Evolutionary conservation across 1,140 invertebrate species (phyloP).

Genomic region (Calephelis virginiensis): DNA sequence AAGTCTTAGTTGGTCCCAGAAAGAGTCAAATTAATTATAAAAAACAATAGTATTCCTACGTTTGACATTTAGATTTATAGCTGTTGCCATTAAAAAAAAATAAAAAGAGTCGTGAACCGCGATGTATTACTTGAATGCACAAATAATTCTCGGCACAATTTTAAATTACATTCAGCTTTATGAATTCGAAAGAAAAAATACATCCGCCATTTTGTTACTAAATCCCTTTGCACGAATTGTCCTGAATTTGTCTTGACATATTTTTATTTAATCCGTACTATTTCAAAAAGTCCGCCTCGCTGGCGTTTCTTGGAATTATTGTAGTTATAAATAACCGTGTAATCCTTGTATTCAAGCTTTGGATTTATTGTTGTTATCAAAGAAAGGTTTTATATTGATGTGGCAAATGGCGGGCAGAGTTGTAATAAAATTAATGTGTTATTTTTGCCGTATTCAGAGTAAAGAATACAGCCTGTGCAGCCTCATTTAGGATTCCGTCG

Average conservation of each 20-base stretch:
- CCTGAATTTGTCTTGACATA: conserved; percentile 12
- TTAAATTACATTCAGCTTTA: too few species aligned
- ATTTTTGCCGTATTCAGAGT: not conserved
- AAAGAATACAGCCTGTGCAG: not conserved
- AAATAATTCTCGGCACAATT: too few species aligned
- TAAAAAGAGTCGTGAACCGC: too few species aligned
- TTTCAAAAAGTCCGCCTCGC: conserved; percentile 15
- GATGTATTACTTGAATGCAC: too few species aligned
- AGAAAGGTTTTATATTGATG: conserved; percentile 13
- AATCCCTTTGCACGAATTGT: conserved; percentile 14
- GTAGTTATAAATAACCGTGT: conserved; percentile 13
- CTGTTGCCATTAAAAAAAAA: too few species aligned
- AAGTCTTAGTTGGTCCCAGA: too few species aligned
- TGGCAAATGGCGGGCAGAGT: not conserved
- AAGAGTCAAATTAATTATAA: too few species aligned
- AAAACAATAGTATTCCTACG: too few species aligned
- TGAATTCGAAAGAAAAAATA: conserved; percentile 1
- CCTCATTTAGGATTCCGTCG: too few species aligned
- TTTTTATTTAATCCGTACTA: conserved; percentile 18
- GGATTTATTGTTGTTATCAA: conserved; percentile 13
- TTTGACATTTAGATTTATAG: too few species aligned
- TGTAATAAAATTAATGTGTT: conserved; percentile 3
- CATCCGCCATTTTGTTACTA: conserved; percentile 12
- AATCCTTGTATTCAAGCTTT: conserved; percentile 10
- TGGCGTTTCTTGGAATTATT: conserved; percentile 11